Evolutionary conservation across 2,113 vertebrate genomes (phyloP).

Genomic region (Gopherus flavomarginatus): DNA sequence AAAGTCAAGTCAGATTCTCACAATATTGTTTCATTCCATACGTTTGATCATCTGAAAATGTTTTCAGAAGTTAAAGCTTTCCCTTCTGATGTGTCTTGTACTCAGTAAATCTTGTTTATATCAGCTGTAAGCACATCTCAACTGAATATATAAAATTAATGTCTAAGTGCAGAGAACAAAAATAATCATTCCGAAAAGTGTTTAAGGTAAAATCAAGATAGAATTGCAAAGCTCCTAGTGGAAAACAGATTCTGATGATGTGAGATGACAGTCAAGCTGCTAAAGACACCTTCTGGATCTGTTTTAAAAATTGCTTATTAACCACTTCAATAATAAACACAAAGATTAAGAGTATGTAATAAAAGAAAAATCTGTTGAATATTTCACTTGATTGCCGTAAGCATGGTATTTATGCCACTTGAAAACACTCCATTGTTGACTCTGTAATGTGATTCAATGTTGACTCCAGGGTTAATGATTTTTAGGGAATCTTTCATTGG

Average conservation of each 20-base stretch:
- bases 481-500: constrained; percentile 53
- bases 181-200: constrained; percentile 74
- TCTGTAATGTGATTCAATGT: constrained; percentile 56
- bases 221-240: constrained; percentile 56
- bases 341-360: constrained; percentile 63
- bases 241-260: constrained; percentile 56
- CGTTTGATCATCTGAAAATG: constrained; percentile 68
- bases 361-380: constrained; percentile 66
- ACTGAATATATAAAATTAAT: constrained; percentile 59
- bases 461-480: constrained; percentile 63
- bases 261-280: constrained; percentile 55
- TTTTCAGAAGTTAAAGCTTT: constrained; percentile 69
- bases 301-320: constrained; percentile 71
- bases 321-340: constrained; percentile 74
- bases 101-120: constrained; percentile 77
- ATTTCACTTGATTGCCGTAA: constrained; percentile 57
- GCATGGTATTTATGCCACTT: constrained; percentile 42
- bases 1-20: constrained; percentile 28
- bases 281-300: constrained; percentile 64
- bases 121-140: constrained; percentile 67
- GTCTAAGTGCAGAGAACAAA: constrained; percentile 66
- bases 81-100: constrained; percentile 61
- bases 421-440: constrained; percentile 43
- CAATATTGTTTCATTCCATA: constrained; percentile 42
- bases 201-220: constrained; percentile 67